These are phyloP conservation scores for Patiria pectinifera DNA, from an alignment of 53 echinoderm and acorn worm genomes.

Conservation along the genomic window DNA sequence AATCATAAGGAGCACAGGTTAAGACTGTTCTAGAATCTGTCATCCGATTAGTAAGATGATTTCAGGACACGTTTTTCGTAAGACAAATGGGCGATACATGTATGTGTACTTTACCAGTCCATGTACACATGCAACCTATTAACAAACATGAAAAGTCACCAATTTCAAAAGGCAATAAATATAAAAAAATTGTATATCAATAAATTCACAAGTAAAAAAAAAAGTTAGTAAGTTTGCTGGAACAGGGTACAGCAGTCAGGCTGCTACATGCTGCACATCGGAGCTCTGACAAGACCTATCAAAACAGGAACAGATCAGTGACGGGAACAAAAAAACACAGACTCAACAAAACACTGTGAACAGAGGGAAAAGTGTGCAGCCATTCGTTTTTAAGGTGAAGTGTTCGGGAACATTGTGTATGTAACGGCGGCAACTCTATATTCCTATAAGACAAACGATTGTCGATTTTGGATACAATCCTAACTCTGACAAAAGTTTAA, in stretches of 20 bases:
- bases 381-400: too few relatives aligned
- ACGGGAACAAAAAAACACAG: neutral
- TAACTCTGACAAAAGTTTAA: too few relatives aligned
- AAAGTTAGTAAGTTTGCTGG: constrained; percentile 43
- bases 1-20: too few relatives aligned
- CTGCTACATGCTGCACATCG: constrained; percentile 44
- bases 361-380: neutral
- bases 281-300: constrained; percentile 28
- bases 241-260: constrained; percentile 19
- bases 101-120: too few relatives aligned
- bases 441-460: too few relatives aligned
- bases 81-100: too few relatives aligned
- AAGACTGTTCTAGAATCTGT: too few relatives aligned
- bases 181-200: neutral
- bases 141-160: neutral
- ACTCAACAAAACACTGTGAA: neutral
- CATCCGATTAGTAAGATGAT: too few relatives aligned
- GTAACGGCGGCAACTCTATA: too few relatives aligned
- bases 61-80: too few relatives aligned
- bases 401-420: too few relatives aligned
- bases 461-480: too few relatives aligned
- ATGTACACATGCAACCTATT: neutral
- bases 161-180: neutral
- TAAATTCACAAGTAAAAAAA: neutral
- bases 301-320: constrained; percentile 35